phyloP scores from a whole-genome alignment of 2,113 vertebrate species.

The Syrmaticus mikado region DNA sequence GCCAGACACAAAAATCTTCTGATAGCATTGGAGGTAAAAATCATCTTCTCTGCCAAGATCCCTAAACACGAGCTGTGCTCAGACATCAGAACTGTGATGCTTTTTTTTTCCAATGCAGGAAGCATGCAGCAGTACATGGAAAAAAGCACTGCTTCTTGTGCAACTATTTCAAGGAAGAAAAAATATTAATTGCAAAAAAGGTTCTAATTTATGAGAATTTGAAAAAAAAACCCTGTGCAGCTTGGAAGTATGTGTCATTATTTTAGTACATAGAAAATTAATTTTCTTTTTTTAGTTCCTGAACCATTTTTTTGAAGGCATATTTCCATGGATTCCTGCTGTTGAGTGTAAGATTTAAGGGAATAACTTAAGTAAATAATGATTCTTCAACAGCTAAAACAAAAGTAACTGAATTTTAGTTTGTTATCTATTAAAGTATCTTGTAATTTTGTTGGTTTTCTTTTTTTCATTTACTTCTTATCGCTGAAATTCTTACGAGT shows the following conservation, averaged over 20 bases:
- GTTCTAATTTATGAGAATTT: background rate
- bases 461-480: background rate
- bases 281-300: background rate
- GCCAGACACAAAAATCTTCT: background rate
- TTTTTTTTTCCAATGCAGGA: background rate
- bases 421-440: background rate
- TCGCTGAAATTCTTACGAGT: background rate
- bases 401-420: background rate
- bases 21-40: background rate
- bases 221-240: background rate
- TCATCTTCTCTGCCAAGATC: background rate
- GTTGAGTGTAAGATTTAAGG: background rate
- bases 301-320: background rate
- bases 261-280: background rate
- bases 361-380: background rate
- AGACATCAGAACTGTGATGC: background rate
- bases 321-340: background rate
- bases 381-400: background rate
- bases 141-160: background rate
- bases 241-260: background rate
- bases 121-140: background rate
- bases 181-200: background rate
- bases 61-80: background rate
- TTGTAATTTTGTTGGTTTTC: background rate
- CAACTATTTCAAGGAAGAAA: conserved; percentile 11